Evolutionary conservation across 35 echinoderm and acorn worm species (phyloP), one percentile per base, ranked within the genome.

Genomic region (Heliocidaris tuberculata): DNA sequence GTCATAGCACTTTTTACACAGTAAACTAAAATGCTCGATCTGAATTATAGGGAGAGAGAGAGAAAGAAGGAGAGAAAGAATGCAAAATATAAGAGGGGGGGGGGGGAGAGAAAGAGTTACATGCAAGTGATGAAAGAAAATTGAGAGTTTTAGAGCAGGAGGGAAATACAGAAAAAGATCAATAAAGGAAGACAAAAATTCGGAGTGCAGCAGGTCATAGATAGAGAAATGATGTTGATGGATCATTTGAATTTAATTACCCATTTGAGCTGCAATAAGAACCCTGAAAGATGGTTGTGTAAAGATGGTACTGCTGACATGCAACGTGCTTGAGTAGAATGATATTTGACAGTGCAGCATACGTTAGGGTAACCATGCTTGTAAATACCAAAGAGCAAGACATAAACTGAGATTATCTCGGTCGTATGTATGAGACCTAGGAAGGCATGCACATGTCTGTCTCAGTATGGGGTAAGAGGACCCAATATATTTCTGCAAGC

Each of bases 321-420:
- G 65, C 65, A 78, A n/a, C 19, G 7, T 29, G 21, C 8, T 21
- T 78, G 65, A 78, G 65, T 78, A n/a, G 4, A 78, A 78, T 9
- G 65, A 78, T 78, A 78, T n/a, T 19, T 78, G 65, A 78, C 65
- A 78, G 21, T n/a, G 17, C 2, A n/a, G 65, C 65, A 78, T 78
- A 78, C 65, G 21, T n/a, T 27, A 19, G 65, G 27, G 65, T 78
- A 78, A 78, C 65, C 65, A 78, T 78, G 65, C 65, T 78, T 78
- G 65, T 78, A 78, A 78, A 78, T 78, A 78, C 65, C 65, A 78
- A 78, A 78, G 65, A 78, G 65, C 65, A n/a, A 78, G 65, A 78
- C 27, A 78, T 78, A 78, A 78, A 78, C 65, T 78, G 65, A 78
- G 65, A 78, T 78, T 78, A 78, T 78, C 21, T 78, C 19, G 35